phyloP scores from a whole-genome alignment of 2,113 vertebrate species.

The Cepphus grylle region DNA sequence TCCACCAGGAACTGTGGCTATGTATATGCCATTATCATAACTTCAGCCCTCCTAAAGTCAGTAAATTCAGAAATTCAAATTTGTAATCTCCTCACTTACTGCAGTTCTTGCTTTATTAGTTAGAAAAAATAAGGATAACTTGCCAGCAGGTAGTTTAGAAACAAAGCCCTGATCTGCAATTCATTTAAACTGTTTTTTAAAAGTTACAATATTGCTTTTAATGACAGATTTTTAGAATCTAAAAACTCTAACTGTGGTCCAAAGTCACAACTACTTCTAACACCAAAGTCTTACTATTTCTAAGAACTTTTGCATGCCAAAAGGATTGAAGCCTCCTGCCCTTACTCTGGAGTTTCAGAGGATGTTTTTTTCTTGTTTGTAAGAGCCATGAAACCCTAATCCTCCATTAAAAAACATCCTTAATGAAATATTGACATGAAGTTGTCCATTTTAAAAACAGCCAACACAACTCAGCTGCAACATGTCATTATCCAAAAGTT shows the following conservation, averaged over 20 bases:
- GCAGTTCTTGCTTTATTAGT: background rate
- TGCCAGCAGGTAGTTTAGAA: background rate
- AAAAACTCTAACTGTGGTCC: background rate
- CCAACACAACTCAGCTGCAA: background rate
- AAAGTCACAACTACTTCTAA: background rate
- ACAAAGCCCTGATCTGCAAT: background rate
- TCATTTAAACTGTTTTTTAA: background rate
- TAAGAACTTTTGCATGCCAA: background rate
- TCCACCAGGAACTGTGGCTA: background rate
- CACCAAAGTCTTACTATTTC: background rate
- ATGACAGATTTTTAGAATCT: background rate
- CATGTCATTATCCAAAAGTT: background rate
- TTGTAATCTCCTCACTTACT: background rate
- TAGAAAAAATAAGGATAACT: background rate
- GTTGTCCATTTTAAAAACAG: background rate
- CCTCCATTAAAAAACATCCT: background rate
- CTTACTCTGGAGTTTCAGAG: background rate
- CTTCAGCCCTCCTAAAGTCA: background rate
- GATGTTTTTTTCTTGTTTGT: background rate
- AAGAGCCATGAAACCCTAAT: background rate
- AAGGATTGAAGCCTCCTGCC: background rate
- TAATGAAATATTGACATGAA: background rate
- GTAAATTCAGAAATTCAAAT: background rate
- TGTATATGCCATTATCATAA: accelerated
- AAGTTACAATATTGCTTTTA: background rate